Conservation (phyloP, 92 coral and sea anemone genomes). For the Epizoanthus stellaris region DNA sequence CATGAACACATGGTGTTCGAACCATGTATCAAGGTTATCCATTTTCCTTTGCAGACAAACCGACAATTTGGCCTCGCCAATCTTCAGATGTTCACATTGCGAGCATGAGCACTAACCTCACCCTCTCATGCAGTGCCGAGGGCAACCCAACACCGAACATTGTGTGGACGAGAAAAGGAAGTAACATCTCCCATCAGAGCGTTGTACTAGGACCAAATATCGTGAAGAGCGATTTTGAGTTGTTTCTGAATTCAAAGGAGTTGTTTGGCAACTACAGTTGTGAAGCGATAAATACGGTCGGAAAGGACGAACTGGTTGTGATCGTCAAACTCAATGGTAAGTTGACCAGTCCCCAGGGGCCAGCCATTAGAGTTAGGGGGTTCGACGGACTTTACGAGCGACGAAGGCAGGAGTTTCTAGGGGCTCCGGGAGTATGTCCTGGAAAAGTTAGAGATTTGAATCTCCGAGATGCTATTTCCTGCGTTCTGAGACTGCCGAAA, state of each 20-base stretch:
- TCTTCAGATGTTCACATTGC: neutral
- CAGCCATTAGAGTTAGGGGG: no score
- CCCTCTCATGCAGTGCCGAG: constrained; percentile 18
- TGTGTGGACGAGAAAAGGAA: constrained; percentile 6
- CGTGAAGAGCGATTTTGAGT: neutral
- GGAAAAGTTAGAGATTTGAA: no score
- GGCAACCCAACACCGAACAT: constrained; percentile 19
- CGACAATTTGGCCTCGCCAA: neutral
- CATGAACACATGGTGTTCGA: no score
- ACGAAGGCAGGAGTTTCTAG: no score
- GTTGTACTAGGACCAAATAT: neutral
- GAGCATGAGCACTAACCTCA: neutral
- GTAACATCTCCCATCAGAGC: neutral
- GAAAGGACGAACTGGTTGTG: neutral
- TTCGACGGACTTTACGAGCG: no score
- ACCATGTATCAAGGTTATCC: no score
- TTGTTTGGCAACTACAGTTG: constrained; percentile 21
- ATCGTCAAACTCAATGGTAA: neutral
- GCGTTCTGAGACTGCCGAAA: no score
- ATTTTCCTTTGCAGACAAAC: constrained; percentile 23
- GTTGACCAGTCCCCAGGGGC: no score
- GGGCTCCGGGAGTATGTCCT: no score
- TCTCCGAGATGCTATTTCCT: no score
- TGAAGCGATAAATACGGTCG: neutral
- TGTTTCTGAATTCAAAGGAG: neutral